These are phyloP conservation scores for Kryptolebias marmoratus DNA, from an alignment of 2,113 vertebrate genomes.

Conservation along the genomic window DNA sequence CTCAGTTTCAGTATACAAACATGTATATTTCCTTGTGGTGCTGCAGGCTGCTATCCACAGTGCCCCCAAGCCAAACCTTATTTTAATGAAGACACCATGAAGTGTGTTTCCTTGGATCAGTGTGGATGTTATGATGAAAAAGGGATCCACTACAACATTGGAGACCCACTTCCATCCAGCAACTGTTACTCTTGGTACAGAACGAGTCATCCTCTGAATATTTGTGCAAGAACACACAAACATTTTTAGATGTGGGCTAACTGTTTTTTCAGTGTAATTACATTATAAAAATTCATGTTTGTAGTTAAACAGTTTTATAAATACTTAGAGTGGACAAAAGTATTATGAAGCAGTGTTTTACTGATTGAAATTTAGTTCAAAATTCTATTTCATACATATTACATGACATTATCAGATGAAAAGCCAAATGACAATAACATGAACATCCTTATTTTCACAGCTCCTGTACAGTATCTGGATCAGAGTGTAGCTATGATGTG, in stretches of 20 bases:
- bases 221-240: neutral
- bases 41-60: slow-evolving; percentile 91
- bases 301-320: too few relatives aligned
- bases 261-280: too few relatives aligned
- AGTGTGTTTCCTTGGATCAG: slow-evolving; percentile 77
- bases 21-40: neutral
- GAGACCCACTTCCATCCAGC: slow-evolving; percentile 71
- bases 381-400: neutral
- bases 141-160: slow-evolving; percentile 79
- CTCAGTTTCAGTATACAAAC: neutral
- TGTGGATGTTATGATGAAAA: slow-evolving; percentile 84
- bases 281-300: too few relatives aligned
- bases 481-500: slow-evolving; percentile 60
- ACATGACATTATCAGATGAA: neutral
- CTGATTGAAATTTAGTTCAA: neutral
- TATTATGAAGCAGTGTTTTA: neutral
- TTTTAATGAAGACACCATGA: slow-evolving; percentile 92
- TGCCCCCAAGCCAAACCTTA: slow-evolving; percentile 85
- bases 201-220: neutral
- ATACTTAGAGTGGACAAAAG: neutral
- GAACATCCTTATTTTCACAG: slow-evolving; percentile 61
- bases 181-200: slow-evolving; percentile 90
- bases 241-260: too few relatives aligned
- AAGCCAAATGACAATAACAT: neutral
- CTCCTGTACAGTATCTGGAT: slow-evolving; percentile 65